Evolutionary conservation across 2,113 vertebrate genomes (phyloP), one percentile per base, ranked within the genome.

Genomic region (Microtus richardsoni): DNA sequence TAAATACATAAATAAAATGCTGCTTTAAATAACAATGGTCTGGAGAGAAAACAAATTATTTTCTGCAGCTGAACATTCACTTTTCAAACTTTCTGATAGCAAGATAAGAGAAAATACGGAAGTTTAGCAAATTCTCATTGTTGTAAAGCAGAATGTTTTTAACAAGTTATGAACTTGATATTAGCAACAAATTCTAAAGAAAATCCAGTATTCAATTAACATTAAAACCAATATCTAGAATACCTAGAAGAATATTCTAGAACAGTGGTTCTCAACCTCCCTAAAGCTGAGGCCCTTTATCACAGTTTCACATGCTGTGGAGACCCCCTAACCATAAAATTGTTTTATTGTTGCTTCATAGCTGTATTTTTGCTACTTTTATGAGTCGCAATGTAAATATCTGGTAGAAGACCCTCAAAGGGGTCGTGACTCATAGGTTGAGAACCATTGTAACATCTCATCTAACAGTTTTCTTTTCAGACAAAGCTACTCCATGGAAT

Each of bases 241-340:
- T 21, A 83, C 77, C 41, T 79, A 74, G 19, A 86, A 36, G 16
- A 87, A 47, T 16, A 74, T 91, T 95, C 89, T 36, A 94, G 58
- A 64, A 62, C n/a, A 64, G 12, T 60, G 2, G 16, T 16, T 1
- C 13, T 71, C 36, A 21, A 39, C 70, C 70, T 71, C 1, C 70
- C 17, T n/a, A 71, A 21, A 10, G 36, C 70, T 71, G 8, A 6
- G 17, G 2, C 3, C 8, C 36, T n/a, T 71, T n/a, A 71, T 4
- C n/a, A 19, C 3, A 71, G 7, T n/a, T 71, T n/a, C 8, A 17
- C 3, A 71, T 71, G 4, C 9, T 71, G 70, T 71, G 17, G 17
- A 9, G 7, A 71, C 7, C 17, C 19, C 5, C 36, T 17, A n/a
- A 71, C 17, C 36, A 10, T n/a, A 21, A 21, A 71, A n/a, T n/a